Evolutionary conservation across 1,140 invertebrate genomes (phyloP).

Genomic region (Piezodorus guildinii): DNA sequence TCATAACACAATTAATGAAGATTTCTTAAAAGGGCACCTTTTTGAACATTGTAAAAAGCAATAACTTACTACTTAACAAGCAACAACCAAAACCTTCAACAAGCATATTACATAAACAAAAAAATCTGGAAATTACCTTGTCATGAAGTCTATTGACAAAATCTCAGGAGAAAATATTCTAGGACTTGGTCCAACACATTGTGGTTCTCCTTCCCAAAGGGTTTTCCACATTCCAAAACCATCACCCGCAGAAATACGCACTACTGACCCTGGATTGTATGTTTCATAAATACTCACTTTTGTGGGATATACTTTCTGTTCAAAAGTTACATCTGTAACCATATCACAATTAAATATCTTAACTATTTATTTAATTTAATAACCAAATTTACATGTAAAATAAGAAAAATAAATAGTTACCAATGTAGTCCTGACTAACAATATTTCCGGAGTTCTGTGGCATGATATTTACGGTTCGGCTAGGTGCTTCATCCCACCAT

Average conservation of each 20-base stretch:
- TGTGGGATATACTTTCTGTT: constrained; percentile 59
- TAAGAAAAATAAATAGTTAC: constrained; percentile 39
- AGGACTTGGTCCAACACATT: constrained; percentile 46
- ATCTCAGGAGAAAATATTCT: constrained; percentile 66
- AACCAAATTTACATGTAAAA: no score
- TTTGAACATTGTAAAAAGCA: no score
- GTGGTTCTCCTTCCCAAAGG: constrained; percentile 62
- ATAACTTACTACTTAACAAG: no score
- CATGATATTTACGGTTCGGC: constrained; percentile 54
- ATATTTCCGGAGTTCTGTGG: constrained; percentile 54
- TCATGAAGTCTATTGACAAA: constrained; percentile 43
- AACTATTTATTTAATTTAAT: background rate
- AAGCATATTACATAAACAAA: background rate
- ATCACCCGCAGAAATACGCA: constrained; percentile 63
- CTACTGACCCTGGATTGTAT: constrained; percentile 77
- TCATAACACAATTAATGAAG: no score
- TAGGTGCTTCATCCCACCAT: constrained; percentile 76
- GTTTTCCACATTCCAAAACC: constrained; percentile 50
- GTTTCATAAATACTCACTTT: constrained; percentile 75
- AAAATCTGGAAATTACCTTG: constrained; percentile 42
- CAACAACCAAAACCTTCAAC: no score
- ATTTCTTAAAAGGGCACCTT: no score
- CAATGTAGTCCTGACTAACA: constrained; percentile 73
- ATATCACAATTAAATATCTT: no score
- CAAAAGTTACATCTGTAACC: constrained; percentile 55